phyloP scores from a whole-genome alignment of 2,113 vertebrate genomes.

The Chaetorhynchus papuensis region DNA sequence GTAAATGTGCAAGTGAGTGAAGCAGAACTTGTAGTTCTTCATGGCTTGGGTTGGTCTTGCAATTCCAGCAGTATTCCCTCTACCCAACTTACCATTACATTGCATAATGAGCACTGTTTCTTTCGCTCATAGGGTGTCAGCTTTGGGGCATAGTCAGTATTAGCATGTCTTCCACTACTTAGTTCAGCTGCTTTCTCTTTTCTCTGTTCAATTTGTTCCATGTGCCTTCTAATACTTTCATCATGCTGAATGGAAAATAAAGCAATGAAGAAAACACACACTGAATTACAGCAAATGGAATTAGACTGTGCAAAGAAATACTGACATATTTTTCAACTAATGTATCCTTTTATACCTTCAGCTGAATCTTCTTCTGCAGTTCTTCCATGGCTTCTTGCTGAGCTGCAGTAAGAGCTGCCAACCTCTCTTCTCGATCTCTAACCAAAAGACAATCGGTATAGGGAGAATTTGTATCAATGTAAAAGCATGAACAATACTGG shows the following conservation, averaged over 20 bases:
- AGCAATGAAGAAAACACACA: background rate
- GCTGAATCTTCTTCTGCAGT: constrained; percentile 97
- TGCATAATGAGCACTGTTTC: constrained; percentile 93
- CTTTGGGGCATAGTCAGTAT: constrained; percentile 95
- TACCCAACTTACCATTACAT: constrained; percentile 78
- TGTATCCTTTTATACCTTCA: constrained; percentile 77
- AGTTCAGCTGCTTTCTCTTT: constrained; percentile 98
- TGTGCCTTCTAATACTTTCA: constrained; percentile 94
- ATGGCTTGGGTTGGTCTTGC: background rate
- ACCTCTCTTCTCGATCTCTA: constrained; percentile 92
- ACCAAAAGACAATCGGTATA: background rate
- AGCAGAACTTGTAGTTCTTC: background rate
- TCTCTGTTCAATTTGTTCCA: constrained; percentile 98
- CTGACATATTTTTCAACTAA: background rate
- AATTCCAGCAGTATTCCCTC: background rate
- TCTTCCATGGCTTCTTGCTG: constrained; percentile 98
- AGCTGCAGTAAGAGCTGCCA: constrained; percentile 95
- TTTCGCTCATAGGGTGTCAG: constrained; percentile 95
- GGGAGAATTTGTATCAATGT: background rate
- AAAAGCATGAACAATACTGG: background rate
- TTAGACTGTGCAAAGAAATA: background rate
- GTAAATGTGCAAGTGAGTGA: background rate
- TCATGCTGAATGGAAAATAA: constrained; percentile 80
- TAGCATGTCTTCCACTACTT: constrained; percentile 95
- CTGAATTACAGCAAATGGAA: background rate